Evolutionary conservation across 2,888 invertebrate genomes (phyloP).

Genomic region (Melieria omissa): DNA sequence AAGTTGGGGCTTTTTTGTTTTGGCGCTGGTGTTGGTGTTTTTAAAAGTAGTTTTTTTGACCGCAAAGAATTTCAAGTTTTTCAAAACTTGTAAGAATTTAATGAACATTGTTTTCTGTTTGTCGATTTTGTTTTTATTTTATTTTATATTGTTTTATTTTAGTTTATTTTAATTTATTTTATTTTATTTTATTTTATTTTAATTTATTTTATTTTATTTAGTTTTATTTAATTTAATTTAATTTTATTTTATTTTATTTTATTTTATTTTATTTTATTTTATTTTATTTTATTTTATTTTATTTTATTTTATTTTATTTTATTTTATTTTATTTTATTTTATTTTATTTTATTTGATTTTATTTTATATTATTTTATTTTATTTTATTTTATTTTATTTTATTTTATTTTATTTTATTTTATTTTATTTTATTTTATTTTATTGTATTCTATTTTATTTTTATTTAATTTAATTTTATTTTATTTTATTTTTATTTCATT

Average conservation of each 20-base stretch:
- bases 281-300: background rate
- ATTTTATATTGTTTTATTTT: background rate
- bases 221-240: background rate
- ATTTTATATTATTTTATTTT: too few relatives aligned
- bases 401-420: background rate
- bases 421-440: background rate
- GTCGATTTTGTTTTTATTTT: background rate
- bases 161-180: background rate
- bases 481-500: too few relatives aligned
- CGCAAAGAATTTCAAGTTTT: too few relatives aligned
- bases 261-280: constrained; percentile 4
- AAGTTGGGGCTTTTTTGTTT: too few relatives aligned
- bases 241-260: constrained; percentile 2
- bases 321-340: constrained; percentile 1
- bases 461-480: too few relatives aligned
- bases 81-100: background rate
- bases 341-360: too few relatives aligned
- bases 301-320: constrained; percentile 4
- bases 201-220: background rate
- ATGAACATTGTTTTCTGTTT: background rate
- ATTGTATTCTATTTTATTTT: background rate
- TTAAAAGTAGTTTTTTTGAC: too few relatives aligned
- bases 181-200: background rate
- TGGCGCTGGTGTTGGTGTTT: too few relatives aligned
- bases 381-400: constrained; percentile 3